Percentiles rank a stretch among this genome's conserved stretches.
Evolutionary conservation across 2,888 invertebrate genomes (phyloP).

Genomic region (Escarpia spicata): DNA sequence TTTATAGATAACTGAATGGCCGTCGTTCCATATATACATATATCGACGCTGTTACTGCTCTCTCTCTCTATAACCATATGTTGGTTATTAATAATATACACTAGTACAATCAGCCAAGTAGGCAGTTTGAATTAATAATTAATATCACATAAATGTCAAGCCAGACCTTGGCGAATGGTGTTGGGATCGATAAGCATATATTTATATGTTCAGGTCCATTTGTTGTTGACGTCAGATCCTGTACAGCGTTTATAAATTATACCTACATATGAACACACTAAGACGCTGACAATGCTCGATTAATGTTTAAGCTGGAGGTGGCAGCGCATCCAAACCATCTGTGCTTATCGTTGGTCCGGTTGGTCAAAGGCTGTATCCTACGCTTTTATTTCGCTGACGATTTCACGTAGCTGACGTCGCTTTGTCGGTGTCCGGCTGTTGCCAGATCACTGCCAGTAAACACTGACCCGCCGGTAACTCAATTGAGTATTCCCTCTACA

Average conservation of each 20-base stretch:
- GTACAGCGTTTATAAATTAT: not conserved
- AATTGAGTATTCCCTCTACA: not conserved
- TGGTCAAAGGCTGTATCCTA: no score
- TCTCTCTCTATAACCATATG: not conserved
- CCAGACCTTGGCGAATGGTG: not conserved
- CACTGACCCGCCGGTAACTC: not conserved
- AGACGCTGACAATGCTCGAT: not conserved
- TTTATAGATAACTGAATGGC: not conserved
- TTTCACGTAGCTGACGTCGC: not conserved
- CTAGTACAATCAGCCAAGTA: not conserved
- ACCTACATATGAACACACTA: not conserved
- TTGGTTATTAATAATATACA: not conserved
- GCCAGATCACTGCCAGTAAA: not conserved
- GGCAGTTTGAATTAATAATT: not conserved
- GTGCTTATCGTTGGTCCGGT: not conserved
- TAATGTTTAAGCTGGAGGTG: not conserved
- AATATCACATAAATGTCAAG: constrained; percentile 9
- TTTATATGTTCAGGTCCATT: not conserved
- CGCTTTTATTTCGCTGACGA: not conserved
- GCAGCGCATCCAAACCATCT: not conserved
- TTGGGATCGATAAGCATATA: not conserved
- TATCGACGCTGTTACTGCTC: not conserved
- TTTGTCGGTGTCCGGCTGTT: not conserved
- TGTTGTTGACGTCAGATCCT: not conserved
- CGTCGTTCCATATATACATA: not conserved